These are phyloP conservation scores for Sturnira hondurensis DNA, from an alignment of 2,113 vertebrate genomes.

Conservation along the genomic window DNA sequence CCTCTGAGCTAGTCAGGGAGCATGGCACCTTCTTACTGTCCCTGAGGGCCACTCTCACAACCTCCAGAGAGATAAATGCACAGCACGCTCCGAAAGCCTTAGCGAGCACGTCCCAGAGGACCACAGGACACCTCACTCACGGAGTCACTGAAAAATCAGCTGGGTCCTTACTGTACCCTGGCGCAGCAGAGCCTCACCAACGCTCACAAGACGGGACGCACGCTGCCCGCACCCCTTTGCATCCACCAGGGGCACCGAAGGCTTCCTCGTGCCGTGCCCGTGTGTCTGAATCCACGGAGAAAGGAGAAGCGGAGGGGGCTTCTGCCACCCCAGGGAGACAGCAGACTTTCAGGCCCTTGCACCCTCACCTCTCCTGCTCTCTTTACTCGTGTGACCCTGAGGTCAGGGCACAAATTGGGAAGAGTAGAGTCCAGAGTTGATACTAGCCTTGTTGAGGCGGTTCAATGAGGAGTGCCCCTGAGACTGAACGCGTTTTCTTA, in stretches of 20 bases:
- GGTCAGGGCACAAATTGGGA: not conserved
- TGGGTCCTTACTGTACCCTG: too few relatives aligned
- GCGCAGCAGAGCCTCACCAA: not conserved
- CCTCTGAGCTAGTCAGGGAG: fast-evolving
- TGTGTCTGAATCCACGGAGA: too few relatives aligned
- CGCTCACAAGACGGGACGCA: not conserved
- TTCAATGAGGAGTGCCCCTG: not conserved
- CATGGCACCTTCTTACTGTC: not conserved
- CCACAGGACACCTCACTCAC: not conserved
- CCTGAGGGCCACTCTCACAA: fast-evolving
- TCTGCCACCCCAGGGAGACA: too few relatives aligned
- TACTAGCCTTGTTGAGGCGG: not conserved
- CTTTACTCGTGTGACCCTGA: not conserved
- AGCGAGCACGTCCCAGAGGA: not conserved
- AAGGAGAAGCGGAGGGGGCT: too few relatives aligned
- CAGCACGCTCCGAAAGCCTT: not conserved
- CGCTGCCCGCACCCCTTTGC: not conserved
- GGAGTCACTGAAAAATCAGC: not conserved
- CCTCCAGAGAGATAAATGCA: not conserved
- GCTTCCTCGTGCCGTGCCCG: too few relatives aligned
- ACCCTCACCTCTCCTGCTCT: too few relatives aligned
- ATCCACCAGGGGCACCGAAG: not conserved
- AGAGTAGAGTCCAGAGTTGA: not conserved
- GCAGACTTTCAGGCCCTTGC: not conserved
- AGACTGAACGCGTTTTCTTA: not conserved